Evolutionary conservation across 2,113 vertebrate species (phyloP).

Genomic region (Carlito syrichta): DNA sequence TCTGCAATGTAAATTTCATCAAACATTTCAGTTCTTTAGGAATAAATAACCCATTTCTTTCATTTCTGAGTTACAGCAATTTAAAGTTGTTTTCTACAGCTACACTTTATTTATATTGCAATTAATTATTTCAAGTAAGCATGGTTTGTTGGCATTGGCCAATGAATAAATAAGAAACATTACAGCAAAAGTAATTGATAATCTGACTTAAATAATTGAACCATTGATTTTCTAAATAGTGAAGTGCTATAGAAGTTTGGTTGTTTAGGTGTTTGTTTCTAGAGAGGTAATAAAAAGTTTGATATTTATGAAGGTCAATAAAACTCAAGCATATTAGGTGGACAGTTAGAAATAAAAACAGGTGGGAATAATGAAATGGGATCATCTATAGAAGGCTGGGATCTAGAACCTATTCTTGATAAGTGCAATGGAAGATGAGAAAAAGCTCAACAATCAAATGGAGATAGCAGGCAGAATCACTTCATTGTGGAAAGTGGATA

Average conservation of each 20-base stretch:
- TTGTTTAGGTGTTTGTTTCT: background rate
- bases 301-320: background rate
- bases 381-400: background rate
- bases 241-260: background rate
- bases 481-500: background rate
- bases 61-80: background rate
- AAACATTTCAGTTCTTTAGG: background rate
- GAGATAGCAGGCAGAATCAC: background rate
- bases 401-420: background rate
- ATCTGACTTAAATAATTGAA: background rate
- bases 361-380: background rate
- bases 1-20: background rate
- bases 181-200: background rate
- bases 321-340: background rate
- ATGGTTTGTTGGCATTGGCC: background rate
- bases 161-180: background rate
- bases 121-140: background rate
- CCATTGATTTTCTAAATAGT: background rate
- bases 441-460: background rate
- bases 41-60: background rate
- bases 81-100: background rate
- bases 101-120: background rate
- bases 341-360: background rate
- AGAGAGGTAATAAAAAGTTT: background rate
- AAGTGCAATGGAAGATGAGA: background rate